phyloP scores from a whole-genome alignment of 92 coral and sea anemone genomes.

The Plumapathes pennacea region DNA sequence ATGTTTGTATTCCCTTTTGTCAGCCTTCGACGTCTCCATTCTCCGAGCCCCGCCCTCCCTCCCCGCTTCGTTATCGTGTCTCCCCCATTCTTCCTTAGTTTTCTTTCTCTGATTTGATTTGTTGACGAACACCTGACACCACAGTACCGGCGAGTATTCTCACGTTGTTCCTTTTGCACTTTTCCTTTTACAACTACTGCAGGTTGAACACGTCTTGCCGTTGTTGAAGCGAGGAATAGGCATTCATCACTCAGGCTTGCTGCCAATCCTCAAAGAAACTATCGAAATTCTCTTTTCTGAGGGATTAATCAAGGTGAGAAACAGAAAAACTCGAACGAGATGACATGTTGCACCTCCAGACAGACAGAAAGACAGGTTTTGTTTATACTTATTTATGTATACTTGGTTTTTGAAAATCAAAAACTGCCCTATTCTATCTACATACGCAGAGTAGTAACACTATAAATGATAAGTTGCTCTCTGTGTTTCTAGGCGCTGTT shows the following conservation, averaged over 20 bases:
- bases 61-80: too few species aligned
- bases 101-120: background rate
- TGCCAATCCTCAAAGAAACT: conserved; percentile 94
- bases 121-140: background rate
- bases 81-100: background rate
- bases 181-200: background rate
- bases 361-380: too few species aligned
- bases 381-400: too few species aligned
- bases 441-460: background rate
- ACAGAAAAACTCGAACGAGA: too few species aligned
- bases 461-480: background rate
- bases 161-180: background rate
- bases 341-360: too few species aligned
- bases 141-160: background rate
- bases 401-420: too few species aligned
- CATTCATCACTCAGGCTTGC: conserved; percentile 95
- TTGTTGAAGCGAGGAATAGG: conserved; percentile 94
- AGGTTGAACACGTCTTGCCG: conserved; percentile 97
- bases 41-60: too few species aligned
- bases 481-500: conserved; percentile 72
- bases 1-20: too few species aligned
- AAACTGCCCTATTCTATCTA: too few species aligned
- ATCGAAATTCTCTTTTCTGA: conserved; percentile 96
- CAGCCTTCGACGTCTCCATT: too few species aligned
- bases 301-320: conserved; percentile 88